Base-by-base conservation (phyloP, 2,888 invertebrate genomes). In the Tanaodytes sp. region DNA sequence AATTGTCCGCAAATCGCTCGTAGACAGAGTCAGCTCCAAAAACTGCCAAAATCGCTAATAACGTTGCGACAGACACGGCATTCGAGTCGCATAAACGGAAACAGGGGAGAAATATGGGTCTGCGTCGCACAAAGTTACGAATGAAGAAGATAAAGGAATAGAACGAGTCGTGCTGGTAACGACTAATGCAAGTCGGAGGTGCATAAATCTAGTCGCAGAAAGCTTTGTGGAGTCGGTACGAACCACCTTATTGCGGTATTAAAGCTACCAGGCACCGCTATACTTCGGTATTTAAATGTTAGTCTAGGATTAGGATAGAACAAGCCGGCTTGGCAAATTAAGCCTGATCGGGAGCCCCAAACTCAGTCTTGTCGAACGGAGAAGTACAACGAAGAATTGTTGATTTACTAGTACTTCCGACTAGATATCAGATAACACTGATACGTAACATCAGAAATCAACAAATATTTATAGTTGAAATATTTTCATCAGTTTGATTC, bases 201-300 rank as follows among this genome's bases (percentile, higher is more conserved):
- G 75, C 77, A 80, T 81, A 82, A 82, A 82, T 82, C 76, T 48
- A 65, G 62, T 43, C 33, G 45, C 48, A 57, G 65, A 66, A 71
- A 71, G 71, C 71, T 62, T 65, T 52, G 62, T 62, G 45, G 40
- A 54, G 45, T 59, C 48, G 18, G 42, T 46, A 39, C 70, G 49
- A 70, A 42, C 62, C 71, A 69, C 62, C 71, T 73, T 66, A 70
- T 61, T 63, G 76, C 64, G 71, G 76, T 75, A 77, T 78, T 79
- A 80, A 77, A 78, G 76, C 62, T 55, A 74, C 73, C 70, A 74
- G 70, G 65, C 52, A 6, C 61, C 57, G 59, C 59, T 76, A 77
- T 76, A 78, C 79, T 81, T 81, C 80, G 80, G 79, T 81, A 82
- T 82, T 82, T 82, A 81, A 82, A 82, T 82, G 80, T 75, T 78